Evolutionary conservation across 2,113 vertebrate genomes (phyloP).

Genomic region (Piaya cayana): DNA sequence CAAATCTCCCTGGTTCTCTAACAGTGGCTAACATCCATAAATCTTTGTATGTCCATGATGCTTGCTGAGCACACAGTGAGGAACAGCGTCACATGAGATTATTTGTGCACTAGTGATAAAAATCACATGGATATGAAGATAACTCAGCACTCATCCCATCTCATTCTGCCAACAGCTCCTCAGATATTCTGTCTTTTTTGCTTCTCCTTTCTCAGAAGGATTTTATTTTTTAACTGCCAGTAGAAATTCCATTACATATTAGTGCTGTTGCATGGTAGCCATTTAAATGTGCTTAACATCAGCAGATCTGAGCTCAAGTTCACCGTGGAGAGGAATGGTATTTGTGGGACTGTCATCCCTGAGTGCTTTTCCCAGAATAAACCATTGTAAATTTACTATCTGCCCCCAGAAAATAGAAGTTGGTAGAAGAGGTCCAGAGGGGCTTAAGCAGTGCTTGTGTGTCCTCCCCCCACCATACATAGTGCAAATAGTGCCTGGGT

Average conservation of each 20-base stretch:
- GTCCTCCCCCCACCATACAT: not conserved
- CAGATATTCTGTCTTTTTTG: not conserved
- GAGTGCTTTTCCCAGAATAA: not conserved
- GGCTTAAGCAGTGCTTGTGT: not conserved
- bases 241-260: not conserved
- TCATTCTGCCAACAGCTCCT: not conserved
- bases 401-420: not conserved
- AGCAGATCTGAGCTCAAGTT: not conserved
- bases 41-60: constrained; percentile 36
- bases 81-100: constrained; percentile 29
- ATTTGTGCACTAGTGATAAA: constrained; percentile 54
- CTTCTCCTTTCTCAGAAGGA: not conserved
- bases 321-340: not conserved
- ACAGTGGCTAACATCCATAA: constrained; percentile 21
- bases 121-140: constrained; percentile 28
- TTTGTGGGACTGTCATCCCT: not conserved
- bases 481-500: not conserved
- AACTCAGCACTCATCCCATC: not conserved
- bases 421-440: not conserved
- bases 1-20: not conserved
- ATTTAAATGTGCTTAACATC: not conserved
- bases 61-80: constrained; percentile 46
- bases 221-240: constrained; percentile 8
- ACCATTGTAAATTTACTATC: not conserved
- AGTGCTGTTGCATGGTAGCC: not conserved